A percentile compares a stretch with the other conserved stretches of the same genome.
These are phyloP conservation scores for Saguinus oedipus DNA, from an alignment of 2,797 vertebrate species.

Conservation along the genomic window DNA sequence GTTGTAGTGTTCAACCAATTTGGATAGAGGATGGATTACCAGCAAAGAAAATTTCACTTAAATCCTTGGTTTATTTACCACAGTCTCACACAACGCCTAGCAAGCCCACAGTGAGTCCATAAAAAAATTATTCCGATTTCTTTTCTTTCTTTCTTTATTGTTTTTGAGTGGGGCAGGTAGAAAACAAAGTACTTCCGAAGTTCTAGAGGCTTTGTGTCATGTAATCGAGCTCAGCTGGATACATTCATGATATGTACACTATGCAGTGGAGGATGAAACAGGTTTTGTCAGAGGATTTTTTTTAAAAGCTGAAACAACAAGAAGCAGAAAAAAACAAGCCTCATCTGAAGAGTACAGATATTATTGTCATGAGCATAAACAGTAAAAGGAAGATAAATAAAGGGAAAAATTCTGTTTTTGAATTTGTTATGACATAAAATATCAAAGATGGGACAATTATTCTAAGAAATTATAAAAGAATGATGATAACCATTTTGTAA, in stretches of 20 bases:
- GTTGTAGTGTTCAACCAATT: constrained; percentile 52
- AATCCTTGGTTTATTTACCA: neutral
- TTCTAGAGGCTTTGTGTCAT: neutral
- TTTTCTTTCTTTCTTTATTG: neutral
- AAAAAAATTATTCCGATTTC: neutral
- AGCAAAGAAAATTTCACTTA: constrained; percentile 37
- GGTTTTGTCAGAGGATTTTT: neutral
- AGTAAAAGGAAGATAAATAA: neutral
- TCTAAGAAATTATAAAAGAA: neutral
- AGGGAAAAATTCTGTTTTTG: neutral
- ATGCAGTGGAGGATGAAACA: neutral
- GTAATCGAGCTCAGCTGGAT: neutral
- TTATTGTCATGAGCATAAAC: neutral
- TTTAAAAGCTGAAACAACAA: neutral
- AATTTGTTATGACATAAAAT: neutral
- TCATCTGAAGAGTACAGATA: neutral
- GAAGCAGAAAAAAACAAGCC: neutral
- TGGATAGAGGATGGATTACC: constrained; percentile 35
- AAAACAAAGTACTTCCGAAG: neutral
- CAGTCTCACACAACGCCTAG: neutral
- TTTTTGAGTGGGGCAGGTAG: neutral
- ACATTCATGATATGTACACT: neutral
- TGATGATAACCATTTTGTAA: neutral
- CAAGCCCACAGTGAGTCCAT: too few relatives aligned
- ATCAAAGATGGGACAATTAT: neutral